Evolutionary conservation across 2,888 invertebrate genomes (phyloP), one percentile per base, ranked within the genome.

Genomic region (Heteromyza rotundicornis): DNA sequence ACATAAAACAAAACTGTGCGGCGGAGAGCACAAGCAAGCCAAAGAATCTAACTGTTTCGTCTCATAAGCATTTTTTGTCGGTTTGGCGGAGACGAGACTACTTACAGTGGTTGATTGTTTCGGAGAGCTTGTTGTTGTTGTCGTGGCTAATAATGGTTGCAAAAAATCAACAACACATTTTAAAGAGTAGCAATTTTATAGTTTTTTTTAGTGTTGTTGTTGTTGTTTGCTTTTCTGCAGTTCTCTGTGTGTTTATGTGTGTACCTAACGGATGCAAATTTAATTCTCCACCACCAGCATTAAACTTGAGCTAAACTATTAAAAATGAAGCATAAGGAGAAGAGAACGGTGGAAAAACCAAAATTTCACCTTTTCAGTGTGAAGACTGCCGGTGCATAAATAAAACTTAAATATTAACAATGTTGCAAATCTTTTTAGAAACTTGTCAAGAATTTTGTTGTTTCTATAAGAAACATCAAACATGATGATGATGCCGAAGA

Each of bases 311-410:
- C 27, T 27, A 27, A 64, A 59, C 70, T 63, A 68, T 65, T 61
- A 67, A 62, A 47, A 57, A 44, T 23, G n/a, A 32, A n/a, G 19
- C 44, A 22, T 23, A 44, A 20, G 12, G 40, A 27, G 27, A 20
- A 32, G 49, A 27, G 22, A 52, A 52, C n/a, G n/a, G n/a, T n/a
- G n/a, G n/a, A n/a, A n/a, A n/a, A n/a, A 19, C 3, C 14, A 40
- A 54, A 12, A 20, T 27, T 35, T 14, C 19, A 36, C 14, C 35
- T 19, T 3, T 19, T n/a, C 19, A 20, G 19, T 54, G 19, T 17
- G 66, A 71, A 70, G 52, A 72, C 76, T 75, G 75, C 70, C 69
- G 72, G 70, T 71, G 77, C 77, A 76, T 76, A 76, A 76, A 72
- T 57, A 59, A 59, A 20, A 27, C 7, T 27, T 27, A 10, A 27